A percentile compares a stretch with the other conserved stretches of the same genome.
These are phyloP conservation scores for Cephus pygmeus DNA, from an alignment of 2,888 invertebrate species.

Conservation along the genomic window DNA sequence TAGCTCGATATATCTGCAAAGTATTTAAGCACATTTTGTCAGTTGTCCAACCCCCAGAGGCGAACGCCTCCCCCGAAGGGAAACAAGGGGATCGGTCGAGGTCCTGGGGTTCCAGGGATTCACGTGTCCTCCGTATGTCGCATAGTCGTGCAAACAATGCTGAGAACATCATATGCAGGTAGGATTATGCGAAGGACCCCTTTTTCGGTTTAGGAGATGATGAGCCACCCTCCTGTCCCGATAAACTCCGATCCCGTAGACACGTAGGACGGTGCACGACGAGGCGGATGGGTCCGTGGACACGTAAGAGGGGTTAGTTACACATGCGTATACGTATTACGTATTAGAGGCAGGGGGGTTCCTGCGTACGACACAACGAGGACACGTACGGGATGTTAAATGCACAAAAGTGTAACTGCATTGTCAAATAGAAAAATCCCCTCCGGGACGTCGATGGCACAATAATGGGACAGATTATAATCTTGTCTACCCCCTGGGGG, in stretches of 20 bases:
- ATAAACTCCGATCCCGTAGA: slow-evolving; percentile 41
- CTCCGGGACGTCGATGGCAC: slow-evolving; percentile 65
- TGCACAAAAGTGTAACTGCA: slow-evolving; percentile 65
- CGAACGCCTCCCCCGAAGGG: neutral
- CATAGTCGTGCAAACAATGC: slow-evolving; percentile 51
- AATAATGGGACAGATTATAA: slow-evolving; percentile 66
- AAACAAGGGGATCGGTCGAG: slow-evolving; percentile 10
- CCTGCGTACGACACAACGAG: slow-evolving; percentile 18
- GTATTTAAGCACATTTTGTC: slow-evolving; percentile 45
- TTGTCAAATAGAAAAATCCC: slow-evolving; percentile 63
- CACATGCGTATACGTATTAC: slow-evolving; percentile 29
- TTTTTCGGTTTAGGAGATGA: slow-evolving; percentile 53
- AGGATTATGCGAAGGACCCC: slow-evolving; percentile 62
- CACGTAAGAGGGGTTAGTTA: slow-evolving; percentile 37
- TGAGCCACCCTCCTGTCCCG: slow-evolving; percentile 42
- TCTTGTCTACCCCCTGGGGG: slow-evolving; percentile 65
- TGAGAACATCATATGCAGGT: slow-evolving; percentile 65
- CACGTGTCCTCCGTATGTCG: slow-evolving; percentile 45
- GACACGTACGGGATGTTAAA: slow-evolving; percentile 57
- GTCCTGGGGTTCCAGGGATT: neutral
- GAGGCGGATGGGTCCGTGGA: slow-evolving; percentile 12
- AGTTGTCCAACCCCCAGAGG: neutral
- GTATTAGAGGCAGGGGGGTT: slow-evolving; percentile 23
- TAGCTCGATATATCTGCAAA: slow-evolving; percentile 13
- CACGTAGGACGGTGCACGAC: neutral